A percentile compares a stretch with the other conserved stretches of the same genome.
Evolutionary conservation across 2,888 invertebrate species (phyloP).

Genomic region (Ophion costatus): DNA sequence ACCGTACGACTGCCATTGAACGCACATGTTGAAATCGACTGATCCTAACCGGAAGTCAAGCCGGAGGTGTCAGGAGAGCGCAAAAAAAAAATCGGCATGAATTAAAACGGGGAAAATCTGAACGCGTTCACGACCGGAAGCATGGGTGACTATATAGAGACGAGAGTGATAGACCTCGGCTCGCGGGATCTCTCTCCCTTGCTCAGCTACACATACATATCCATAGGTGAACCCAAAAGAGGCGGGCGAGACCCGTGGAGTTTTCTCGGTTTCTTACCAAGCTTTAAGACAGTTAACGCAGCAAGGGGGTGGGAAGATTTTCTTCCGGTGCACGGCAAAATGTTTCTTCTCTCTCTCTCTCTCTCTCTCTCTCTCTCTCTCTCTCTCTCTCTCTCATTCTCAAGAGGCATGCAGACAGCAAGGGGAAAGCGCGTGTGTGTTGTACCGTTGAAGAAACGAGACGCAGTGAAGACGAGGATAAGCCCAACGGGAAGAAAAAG

Average conservation of each 20-base stretch:
- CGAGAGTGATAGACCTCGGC: constrained; percentile 66
- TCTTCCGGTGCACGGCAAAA: background rate
- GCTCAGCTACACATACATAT: constrained; percentile 53
- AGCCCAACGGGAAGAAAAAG: constrained; percentile 33
- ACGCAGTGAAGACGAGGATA: constrained; percentile 40
- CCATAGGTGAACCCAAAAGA: constrained; percentile 12
- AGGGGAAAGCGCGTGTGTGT: constrained; percentile 29
- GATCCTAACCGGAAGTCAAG: no score
- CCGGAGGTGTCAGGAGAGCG: no score
- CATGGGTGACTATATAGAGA: constrained; percentile 63
- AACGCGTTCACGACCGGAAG: background rate
- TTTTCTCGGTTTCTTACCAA: constrained; percentile 82
- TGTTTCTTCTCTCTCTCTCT: background rate
- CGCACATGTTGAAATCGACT: no score
- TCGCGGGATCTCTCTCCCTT: background rate
- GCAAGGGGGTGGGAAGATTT: constrained; percentile 67
- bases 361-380: no score
- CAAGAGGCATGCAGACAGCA: constrained; percentile 11
- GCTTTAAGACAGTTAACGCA: constrained; percentile 64
- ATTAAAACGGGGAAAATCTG: background rate
- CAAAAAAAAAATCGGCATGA: background rate
- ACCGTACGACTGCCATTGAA: no score
- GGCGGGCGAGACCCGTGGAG: constrained; percentile 78
- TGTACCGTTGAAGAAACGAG: constrained; percentile 43
- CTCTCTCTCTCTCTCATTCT: no score